Conservation (phyloP, 2,888 invertebrate genomes). For the Ariolimax columbianus region DNA sequence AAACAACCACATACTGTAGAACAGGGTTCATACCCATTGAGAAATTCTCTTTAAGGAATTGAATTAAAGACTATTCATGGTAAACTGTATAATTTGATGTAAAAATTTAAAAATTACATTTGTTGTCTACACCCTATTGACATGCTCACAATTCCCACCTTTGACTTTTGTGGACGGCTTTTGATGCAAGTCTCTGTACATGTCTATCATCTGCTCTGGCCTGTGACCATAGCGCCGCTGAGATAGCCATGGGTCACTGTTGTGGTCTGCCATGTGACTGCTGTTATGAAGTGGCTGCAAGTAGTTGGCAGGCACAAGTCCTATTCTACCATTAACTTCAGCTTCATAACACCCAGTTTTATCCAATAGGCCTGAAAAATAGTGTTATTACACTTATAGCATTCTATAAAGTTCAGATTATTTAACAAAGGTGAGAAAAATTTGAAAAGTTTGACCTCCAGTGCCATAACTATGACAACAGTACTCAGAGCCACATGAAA, state of each 20-base stretch:
- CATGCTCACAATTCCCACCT: slow-evolving; percentile 55
- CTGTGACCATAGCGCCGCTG: slow-evolving; percentile 60
- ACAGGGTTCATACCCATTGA: too few relatives aligned
- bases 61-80: too few relatives aligned
- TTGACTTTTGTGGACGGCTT: slow-evolving; percentile 48
- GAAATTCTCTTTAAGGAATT: too few relatives aligned
- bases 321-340: slow-evolving; percentile 70
- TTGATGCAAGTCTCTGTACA: slow-evolving; percentile 57
- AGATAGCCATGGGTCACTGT: slow-evolving; percentile 32
- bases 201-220: slow-evolving; percentile 69
- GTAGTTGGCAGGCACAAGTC: slow-evolving; percentile 74
- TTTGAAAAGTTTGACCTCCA: too few relatives aligned
- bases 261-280: slow-evolving; percentile 37
- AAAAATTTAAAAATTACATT: too few relatives aligned
- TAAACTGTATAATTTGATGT: too few relatives aligned
- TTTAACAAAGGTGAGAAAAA: too few relatives aligned
- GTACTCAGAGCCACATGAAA: too few relatives aligned
- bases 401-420: too few relatives aligned
- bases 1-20: too few relatives aligned
- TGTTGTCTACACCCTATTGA: background rate
- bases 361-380: slow-evolving; percentile 65
- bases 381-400: background rate
- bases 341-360: slow-evolving; percentile 74
- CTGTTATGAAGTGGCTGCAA: slow-evolving; percentile 63
- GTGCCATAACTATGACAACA: too few relatives aligned